Evolutionary conservation across 2,888 invertebrate species (phyloP).

Genomic region (Yponomeuta malinellus): DNA sequence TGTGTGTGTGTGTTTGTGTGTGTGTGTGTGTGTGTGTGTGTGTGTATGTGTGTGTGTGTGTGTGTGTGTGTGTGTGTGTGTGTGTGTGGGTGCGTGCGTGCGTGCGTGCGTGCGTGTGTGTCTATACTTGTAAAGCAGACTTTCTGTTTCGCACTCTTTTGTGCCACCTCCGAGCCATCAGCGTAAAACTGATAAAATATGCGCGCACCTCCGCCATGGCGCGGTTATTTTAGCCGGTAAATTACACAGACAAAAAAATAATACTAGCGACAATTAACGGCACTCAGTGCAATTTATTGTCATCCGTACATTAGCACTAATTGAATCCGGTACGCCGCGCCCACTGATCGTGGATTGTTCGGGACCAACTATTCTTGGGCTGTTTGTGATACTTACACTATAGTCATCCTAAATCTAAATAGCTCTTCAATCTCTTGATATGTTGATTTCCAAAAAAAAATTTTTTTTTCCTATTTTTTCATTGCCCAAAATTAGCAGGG

Average conservation of each 20-base stretch:
- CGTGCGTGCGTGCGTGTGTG: too few relatives aligned
- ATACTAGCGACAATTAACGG: slow-evolving; percentile 17
- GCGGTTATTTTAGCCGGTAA: slow-evolving; percentile 45
- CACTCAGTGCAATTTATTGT: slow-evolving; percentile 12
- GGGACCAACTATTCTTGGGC: background rate
- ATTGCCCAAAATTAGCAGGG: too few relatives aligned
- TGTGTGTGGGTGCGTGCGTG: too few relatives aligned
- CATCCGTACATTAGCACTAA: background rate
- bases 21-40: too few relatives aligned
- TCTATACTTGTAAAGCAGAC: background rate
- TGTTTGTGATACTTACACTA: too few relatives aligned
- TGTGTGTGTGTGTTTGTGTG: too few relatives aligned
- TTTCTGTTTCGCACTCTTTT: background rate
- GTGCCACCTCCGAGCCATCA: slow-evolving; percentile 26
- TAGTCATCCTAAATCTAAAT: too few relatives aligned
- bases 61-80: too few relatives aligned
- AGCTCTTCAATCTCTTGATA: too few relatives aligned
- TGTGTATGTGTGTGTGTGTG: too few relatives aligned
- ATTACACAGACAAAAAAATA: slow-evolving; percentile 30
- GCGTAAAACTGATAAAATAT: slow-evolving; percentile 61
- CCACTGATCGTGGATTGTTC: background rate
- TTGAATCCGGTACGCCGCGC: background rate
- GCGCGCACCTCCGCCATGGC: slow-evolving; percentile 33
- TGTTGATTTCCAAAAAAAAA: too few relatives aligned
- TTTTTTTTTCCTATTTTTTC: too few relatives aligned